Percentiles rank a stretch among this genome's conserved stretches.
These are phyloP conservation scores for Gallinago nigripennis DNA, from an alignment of 2,797 vertebrate genomes.

Conservation along the genomic window DNA sequence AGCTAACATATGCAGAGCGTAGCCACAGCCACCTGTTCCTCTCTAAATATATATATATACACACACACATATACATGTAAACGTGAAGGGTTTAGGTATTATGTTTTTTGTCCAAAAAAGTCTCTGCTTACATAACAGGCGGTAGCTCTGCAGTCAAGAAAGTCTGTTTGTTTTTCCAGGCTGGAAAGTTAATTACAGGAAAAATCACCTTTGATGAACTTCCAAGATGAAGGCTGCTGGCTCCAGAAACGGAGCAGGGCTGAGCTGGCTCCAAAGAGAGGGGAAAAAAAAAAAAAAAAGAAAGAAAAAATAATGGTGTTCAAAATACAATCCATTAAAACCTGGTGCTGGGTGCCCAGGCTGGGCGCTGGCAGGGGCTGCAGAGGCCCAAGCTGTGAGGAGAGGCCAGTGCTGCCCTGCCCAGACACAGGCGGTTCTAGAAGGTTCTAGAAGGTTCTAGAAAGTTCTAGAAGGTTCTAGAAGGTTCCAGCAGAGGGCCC, in stretches of 20 bases:
- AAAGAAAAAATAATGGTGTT: neutral
- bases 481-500: neutral
- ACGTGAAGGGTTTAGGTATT: neutral
- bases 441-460: no score
- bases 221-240: neutral
- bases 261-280: neutral
- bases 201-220: constrained; percentile 27
- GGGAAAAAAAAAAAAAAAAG: no score
- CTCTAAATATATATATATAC: neutral
- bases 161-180: neutral
- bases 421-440: neutral
- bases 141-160: neutral
- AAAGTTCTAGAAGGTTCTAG: no score
- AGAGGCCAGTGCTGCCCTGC: neutral
- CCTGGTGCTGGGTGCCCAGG: rapidly evolving
- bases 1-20: neutral
- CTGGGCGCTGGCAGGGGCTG: neutral
- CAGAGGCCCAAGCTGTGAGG: neutral
- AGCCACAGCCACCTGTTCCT: constrained; percentile 6
- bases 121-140: constrained; percentile 18
- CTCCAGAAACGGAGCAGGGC: neutral
- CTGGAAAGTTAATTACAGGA: neutral
- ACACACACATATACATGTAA: neutral
- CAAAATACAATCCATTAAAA: neutral
- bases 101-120: neutral